Evolutionary conservation across 2,797 vertebrate species (phyloP), one percentile per base, ranked within the genome.

Genomic region (Gorsachius magnificus): DNA sequence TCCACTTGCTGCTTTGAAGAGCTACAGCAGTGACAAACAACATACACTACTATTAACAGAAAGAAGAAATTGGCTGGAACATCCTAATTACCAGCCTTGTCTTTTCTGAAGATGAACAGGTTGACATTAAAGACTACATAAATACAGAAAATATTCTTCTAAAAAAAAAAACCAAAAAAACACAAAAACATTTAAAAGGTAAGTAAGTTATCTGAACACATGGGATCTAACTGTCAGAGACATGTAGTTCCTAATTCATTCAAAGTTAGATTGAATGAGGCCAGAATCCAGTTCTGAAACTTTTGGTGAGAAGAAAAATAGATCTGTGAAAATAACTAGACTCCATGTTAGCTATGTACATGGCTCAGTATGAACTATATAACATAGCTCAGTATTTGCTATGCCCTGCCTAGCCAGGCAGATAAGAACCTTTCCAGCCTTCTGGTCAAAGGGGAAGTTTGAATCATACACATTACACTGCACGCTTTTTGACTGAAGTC

Each of bases 1-100:
- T 95, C 91, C 92, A 95, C 45, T 84, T 89, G 88, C 90, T 92
- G 90, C 70, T 21, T 82, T 70, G 51, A 92, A 90, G 85, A 87
- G 85, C 77, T 79, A 79, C 70, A 82, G 68, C 56, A 84, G 45
- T 75, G 88, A 89, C 86, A 95, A 95, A 92, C 77, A 96, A 87
- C 86, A 89, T 46, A 80, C 53, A 89, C 48, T 50, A 57, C 80
- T 80, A 76, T 78, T 72, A 90, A 76, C 43, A 95, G 72, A n/a
- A 95, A 86, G 60, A 82, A 90, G 83, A 89, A 93, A 96, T 64
- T 89, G 75, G 20, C 60, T 93, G 78, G 70, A 95, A 96, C 75
- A 64, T 53, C 31, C 1, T 56, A 92, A 94, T 89, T 87, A 90
- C 53, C 56, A 94, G 66, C 36, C 80, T 87, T 71, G 75, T 46